These are phyloP conservation scores for Drosophila prosaltans DNA, from an alignment of 1,140 invertebrate genomes.

Conservation along the genomic window DNA sequence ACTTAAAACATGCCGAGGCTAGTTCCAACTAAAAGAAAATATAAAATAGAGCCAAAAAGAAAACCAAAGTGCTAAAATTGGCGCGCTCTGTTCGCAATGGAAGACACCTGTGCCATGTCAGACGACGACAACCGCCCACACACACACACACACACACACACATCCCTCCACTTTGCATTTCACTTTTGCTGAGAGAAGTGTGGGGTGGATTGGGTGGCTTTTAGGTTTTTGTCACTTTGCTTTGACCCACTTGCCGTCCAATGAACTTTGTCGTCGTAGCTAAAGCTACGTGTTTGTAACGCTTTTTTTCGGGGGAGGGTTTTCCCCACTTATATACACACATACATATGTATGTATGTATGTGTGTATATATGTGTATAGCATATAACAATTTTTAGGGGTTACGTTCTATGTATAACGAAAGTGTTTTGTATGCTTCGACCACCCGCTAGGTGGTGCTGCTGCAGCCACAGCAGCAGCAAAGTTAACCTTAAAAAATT, in stretches of 20 bases:
- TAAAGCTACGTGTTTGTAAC: slow-evolving; percentile 23
- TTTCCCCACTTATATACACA: background rate
- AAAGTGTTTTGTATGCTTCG: slow-evolving; percentile 59
- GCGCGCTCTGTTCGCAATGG: slow-evolving; percentile 45
- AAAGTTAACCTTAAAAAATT: slow-evolving; percentile 58
- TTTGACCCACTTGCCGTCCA: slow-evolving; percentile 87
- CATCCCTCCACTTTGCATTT: slow-evolving; percentile 41
- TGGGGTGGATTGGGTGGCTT: slow-evolving; percentile 15
- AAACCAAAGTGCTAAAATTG: slow-evolving; percentile 46
- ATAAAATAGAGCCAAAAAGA: background rate
- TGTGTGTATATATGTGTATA: slow-evolving; percentile 16
- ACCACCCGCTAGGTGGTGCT: slow-evolving; percentile 51
- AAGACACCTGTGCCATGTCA: slow-evolving; percentile 78
- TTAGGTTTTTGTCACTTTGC: slow-evolving; percentile 60
- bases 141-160: background rate
- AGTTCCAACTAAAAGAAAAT: too few relatives aligned
- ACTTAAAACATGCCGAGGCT: slow-evolving; percentile 29
- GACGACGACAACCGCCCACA: slow-evolving; percentile 28
- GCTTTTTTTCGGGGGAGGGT: background rate
- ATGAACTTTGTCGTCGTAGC: slow-evolving; percentile 54
- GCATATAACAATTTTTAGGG: slow-evolving; percentile 62
- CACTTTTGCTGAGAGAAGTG: slow-evolving; percentile 58
- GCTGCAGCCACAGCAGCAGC: slow-evolving; percentile 44
- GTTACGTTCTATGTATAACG: slow-evolving; percentile 64
- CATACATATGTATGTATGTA: too few relatives aligned